Conservation (phyloP, 2,113 vertebrate genomes). For the Pedetes capensis region DNA sequence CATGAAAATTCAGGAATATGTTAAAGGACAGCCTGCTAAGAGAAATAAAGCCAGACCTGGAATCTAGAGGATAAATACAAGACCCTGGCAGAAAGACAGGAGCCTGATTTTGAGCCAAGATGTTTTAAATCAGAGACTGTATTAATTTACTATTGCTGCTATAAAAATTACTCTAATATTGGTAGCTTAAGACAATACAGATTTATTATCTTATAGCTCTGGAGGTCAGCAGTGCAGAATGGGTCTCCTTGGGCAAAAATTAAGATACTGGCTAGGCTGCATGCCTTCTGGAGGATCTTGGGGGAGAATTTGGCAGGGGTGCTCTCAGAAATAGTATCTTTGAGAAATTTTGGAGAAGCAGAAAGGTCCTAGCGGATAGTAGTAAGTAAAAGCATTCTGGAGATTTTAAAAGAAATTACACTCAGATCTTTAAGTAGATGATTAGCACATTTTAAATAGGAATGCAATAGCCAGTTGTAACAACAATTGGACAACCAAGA, state of each 20-base stretch:
- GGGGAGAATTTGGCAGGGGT: not conserved
- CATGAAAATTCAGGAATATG: not conserved
- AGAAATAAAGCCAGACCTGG: not conserved
- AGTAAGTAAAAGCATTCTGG: not conserved
- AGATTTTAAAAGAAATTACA: not conserved
- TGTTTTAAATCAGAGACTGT: not conserved
- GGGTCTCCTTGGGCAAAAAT: not conserved
- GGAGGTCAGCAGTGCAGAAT: not conserved
- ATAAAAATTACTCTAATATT: not conserved
- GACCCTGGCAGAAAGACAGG: not conserved
- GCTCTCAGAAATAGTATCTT: not conserved
- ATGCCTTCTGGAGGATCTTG: not conserved
- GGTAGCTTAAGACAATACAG: not conserved
- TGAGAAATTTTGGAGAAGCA: constrained; percentile 2
- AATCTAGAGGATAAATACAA: not conserved
- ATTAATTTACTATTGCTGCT: not conserved
- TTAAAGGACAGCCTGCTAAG: not conserved
- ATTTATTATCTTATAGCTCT: not conserved
- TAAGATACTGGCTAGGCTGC: not conserved
- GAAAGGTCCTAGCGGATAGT: not conserved
- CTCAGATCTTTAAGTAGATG: not conserved
- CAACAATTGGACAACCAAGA: not conserved
- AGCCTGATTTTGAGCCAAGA: constrained; percentile 19
- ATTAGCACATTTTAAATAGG: not conserved
- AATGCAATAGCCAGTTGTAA: not conserved